Evolutionary conservation across 2,797 vertebrate species (phyloP), one percentile per base, ranked within the genome.

Genomic region (Muscicapa striata): DNA sequence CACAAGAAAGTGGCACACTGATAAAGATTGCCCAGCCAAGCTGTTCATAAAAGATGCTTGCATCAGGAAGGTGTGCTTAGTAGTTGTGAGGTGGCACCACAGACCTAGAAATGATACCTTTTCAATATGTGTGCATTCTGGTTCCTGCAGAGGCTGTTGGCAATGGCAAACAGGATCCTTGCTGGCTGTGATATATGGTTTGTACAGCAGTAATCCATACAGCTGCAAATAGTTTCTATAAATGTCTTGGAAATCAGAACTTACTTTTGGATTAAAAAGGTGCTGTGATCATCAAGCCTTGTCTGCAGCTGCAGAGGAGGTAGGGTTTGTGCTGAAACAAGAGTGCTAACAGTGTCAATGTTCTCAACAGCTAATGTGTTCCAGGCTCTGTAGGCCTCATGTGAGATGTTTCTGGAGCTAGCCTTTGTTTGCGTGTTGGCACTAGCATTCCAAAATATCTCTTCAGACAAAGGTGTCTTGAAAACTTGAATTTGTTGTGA

Each of bases 1-100:
- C 58, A 36, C 40, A 59, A 62, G 64, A 55, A 90, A 36, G n/a
- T 74, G 54, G 45, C 59, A 41, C 68, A 26, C 43, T 76, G 63
- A 51, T 36, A 73, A 54, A 75, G 27, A n/a, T 84, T 88, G 38
- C 26, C 32, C 21, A 70, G 34, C 38, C 38, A 70, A 84, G 48
- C 67, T 90, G 32, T 63, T 84, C 89, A 57, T 92, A 54, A 94
- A 78, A 85, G 34, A n/a, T 87, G 51, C 30, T 84, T 84, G 46
- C 57, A 45, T 84, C 38, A 64, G 63, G n/a, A 84, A 43, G 43
- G 23, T 80, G 49, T 59, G 19, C 70, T 88, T 94, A 66, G 63
- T 74, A 43, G 21, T 91, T 89, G 40, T 82, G 41, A 54, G n/a
- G 51, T 68, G 55, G 40, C 20, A 74, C 68, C 52, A 45, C 2